Percentiles rank a stretch among this genome's conserved stretches.
Evolutionary conservation across 2,113 vertebrate genomes (phyloP).

Genomic region (Hystrix cristata): DNA sequence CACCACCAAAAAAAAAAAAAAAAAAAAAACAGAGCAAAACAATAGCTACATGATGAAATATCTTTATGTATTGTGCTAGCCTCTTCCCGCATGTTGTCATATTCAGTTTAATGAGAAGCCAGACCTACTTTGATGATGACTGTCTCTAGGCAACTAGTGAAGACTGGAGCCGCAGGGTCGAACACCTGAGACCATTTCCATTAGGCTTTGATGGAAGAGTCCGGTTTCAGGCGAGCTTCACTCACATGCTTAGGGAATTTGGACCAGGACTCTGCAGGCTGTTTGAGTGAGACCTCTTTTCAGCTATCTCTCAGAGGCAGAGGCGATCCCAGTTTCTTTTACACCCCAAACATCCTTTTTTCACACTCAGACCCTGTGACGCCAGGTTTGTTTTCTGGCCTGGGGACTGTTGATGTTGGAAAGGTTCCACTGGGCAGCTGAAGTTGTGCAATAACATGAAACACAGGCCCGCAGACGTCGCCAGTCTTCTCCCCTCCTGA

Average conservation of each 20-base stretch:
- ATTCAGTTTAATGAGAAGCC: not conserved
- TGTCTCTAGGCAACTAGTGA: not conserved
- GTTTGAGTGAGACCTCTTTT: not conserved
- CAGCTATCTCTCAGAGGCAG: slow-evolving; percentile 15
- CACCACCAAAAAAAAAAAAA: no score
- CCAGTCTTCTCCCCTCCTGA: slow-evolving; percentile 61
- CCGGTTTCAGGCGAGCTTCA: not conserved
- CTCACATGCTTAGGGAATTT: not conserved
- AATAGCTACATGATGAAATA: not conserved
- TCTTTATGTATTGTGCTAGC: not conserved
- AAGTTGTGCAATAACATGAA: slow-evolving; percentile 77
- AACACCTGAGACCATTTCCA: not conserved
- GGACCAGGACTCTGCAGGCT: not conserved
- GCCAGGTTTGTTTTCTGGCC: slow-evolving; percentile 83
- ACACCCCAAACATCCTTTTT: slow-evolving; percentile 76
- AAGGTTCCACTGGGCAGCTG: slow-evolving; percentile 74
- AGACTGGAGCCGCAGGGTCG: not conserved
- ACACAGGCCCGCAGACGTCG: slow-evolving; percentile 46
- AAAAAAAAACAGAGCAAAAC: not conserved
- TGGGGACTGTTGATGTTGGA: slow-evolving; percentile 82
- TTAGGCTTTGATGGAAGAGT: not conserved
- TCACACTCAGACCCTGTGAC: slow-evolving; percentile 83
- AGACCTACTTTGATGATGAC: not conserved
- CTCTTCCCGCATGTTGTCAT: not conserved
- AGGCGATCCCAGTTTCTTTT: slow-evolving; percentile 70